Base-by-base conservation (phyloP, 2,888 invertebrate species). In the Furcula furcula region DNA sequence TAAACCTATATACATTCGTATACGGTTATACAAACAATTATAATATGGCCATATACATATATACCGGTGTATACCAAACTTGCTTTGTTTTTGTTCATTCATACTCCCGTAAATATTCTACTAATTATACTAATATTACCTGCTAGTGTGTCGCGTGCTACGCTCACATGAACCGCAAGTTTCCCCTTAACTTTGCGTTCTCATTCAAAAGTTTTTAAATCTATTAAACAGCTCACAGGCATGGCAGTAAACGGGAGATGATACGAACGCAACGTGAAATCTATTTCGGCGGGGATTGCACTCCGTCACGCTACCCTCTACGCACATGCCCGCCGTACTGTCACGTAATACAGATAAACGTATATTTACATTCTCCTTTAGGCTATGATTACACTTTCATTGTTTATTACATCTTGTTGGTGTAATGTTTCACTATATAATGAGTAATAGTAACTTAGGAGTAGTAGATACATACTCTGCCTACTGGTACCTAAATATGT, bases 181-280 rank as follows among this genome's bases (percentile, higher is more conserved):
- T 45, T 42, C 42, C 45, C 29, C 34, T 35, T 10, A 59, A 59
- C 47, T 57, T 58, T 16, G 11, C 54, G 39, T 41, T 34, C 45
- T 41, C 55, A 63, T 65, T 63, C 45, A 56, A 46, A 65, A 72
- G 41, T 70, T 72, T 63, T 58, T 52, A 62, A 65, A 64, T 67
- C 61, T 62, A 66, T 67, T 65, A 55, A 50, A 52, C 39, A 61
- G 60, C 55, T 60, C 59, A 21, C 46, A 18, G 22, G 33, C 29
- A 31, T 42, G 32, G 30, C 38, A 39, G 45, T 43, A 34, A 31
- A 27, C 33, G 31, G 31, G 14, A 29, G 41, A 51, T 51, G 23
- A 44, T 55, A 43, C 39, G 22, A 46, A 51, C 38, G 34, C 38
- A 46, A 41, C 41, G 31, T 46, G 32, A 38, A 49, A 57, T 46